Conservation (phyloP, 2,797 vertebrate species). For the Trichosurus vulpecula region DNA sequence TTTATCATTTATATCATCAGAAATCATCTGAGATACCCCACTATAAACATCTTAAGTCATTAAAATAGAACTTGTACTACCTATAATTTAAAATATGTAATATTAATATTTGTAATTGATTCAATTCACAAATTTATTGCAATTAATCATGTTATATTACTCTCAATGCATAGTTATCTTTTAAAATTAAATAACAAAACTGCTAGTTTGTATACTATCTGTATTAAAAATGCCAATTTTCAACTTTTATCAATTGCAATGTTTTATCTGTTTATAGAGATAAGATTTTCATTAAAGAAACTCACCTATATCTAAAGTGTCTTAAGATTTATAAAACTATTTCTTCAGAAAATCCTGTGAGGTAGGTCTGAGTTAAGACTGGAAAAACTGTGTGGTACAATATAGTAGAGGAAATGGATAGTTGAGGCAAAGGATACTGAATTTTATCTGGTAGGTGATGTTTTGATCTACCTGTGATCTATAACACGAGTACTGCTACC, state of each 20-base stretch:
- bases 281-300: not conserved
- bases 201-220: not conserved
- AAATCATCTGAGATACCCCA: constrained; percentile 30
- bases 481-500: not conserved
- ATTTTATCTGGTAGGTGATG: not conserved
- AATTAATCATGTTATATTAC: not conserved
- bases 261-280: not conserved
- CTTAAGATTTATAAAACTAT: not conserved
- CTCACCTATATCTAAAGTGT: not conserved
- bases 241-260: not conserved
- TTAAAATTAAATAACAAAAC: constrained; percentile 45
- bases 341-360: not conserved
- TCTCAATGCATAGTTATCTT: constrained; percentile 9
- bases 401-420: not conserved
- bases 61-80: not conserved
- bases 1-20: constrained; percentile 18
- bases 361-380: not conserved
- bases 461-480: not conserved
- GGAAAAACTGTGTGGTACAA: not conserved
- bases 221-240: constrained; percentile 20
- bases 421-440: not conserved
- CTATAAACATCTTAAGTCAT: not conserved
- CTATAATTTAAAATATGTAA: constrained; percentile 3
- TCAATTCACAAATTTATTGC: not conserved
- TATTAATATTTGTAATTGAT: constrained; percentile 28